These are phyloP conservation scores for Seriola quinqueradiata DNA, from an alignment of 2,113 vertebrate species.

Conservation along the genomic window DNA sequence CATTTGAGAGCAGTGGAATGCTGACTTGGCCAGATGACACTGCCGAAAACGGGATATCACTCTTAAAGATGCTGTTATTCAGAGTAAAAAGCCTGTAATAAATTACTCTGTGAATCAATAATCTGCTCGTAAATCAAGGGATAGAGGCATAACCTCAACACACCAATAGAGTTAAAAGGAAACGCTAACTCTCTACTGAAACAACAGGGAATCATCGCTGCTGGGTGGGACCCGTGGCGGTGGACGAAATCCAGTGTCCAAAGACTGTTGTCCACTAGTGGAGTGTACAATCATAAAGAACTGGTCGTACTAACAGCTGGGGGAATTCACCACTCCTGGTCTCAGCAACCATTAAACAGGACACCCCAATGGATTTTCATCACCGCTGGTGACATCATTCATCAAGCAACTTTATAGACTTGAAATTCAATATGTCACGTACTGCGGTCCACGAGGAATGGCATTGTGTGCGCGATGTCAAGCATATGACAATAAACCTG, in stretches of 20 bases:
- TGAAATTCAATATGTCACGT: too few relatives aligned
- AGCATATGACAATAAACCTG: neutral
- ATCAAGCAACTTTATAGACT: too few relatives aligned
- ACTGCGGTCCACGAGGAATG: too few relatives aligned
- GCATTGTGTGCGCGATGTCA: too few relatives aligned
- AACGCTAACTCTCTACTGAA: neutral
- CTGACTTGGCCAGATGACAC: conserved; percentile 5
- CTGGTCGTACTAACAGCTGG: neutral
- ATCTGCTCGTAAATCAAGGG: conserved; percentile 16
- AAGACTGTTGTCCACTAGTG: neutral
- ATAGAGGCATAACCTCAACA: neutral
- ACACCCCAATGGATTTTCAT: neutral
- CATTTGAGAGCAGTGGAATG: conserved; percentile 15
- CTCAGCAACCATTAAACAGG: neutral
- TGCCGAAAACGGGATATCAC: conserved; percentile 12
- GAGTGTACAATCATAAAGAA: neutral
- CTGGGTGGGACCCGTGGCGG: too few relatives aligned
- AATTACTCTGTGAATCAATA: conserved; percentile 36
- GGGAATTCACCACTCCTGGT: neutral
- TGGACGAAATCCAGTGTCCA: neutral
- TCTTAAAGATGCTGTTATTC: conserved; percentile 18
- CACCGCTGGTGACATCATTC: too few relatives aligned
- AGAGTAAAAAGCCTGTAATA: neutral
- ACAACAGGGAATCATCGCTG: neutral
- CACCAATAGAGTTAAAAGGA: neutral